phyloP scores from a whole-genome alignment of 2,797 vertebrate genomes.

The Balearica regulorum region DNA sequence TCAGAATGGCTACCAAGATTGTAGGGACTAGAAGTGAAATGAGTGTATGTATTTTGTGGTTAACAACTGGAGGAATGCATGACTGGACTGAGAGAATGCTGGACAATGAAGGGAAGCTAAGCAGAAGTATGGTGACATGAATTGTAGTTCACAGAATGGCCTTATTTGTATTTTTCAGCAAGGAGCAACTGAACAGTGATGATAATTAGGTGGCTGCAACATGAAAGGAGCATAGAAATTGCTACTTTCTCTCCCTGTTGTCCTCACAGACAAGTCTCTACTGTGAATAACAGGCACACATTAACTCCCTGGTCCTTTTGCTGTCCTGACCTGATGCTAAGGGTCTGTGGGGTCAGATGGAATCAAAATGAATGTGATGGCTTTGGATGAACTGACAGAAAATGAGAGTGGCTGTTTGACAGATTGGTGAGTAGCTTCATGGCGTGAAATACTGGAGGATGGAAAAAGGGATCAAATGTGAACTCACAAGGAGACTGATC shows the following conservation, averaged over 20 bases:
- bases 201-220: not conserved
- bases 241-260: not conserved
- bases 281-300: not conserved
- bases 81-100: not conserved
- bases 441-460: not conserved
- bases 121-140: not conserved
- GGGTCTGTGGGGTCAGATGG: not conserved
- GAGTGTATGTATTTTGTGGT: not conserved
- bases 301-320: not conserved
- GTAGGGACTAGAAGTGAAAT: not conserved
- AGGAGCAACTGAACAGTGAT: not conserved
- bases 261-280: not conserved
- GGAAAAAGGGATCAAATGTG: slow-evolving; percentile 8
- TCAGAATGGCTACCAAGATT: not conserved
- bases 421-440: not conserved
- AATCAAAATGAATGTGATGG: not conserved
- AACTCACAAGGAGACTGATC: not conserved
- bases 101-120: not conserved
- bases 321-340: not conserved
- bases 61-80: not conserved
- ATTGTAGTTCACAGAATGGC: not conserved
- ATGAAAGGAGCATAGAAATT: not conserved
- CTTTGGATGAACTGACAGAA: slow-evolving; percentile 6
- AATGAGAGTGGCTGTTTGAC: not conserved
- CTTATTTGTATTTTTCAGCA: not conserved